Evolutionary conservation across 2,113 vertebrate species (phyloP).

Genomic region (Heloderma charlesbogerti): DNA sequence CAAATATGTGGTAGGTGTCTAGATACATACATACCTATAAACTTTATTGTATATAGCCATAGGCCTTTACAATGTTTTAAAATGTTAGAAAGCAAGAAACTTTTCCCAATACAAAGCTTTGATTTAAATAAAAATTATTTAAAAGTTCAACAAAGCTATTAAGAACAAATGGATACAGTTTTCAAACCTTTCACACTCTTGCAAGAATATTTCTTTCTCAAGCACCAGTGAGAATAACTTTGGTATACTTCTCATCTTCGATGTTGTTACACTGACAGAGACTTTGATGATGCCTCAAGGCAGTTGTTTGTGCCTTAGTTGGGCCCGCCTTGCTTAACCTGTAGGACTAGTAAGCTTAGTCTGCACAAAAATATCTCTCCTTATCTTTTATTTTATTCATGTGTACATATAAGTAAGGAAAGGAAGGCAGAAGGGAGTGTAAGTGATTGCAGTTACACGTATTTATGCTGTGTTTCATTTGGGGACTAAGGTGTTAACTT

Average conservation of each 20-base stretch:
- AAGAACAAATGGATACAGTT: neutral
- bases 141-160: no score
- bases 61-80: no score
- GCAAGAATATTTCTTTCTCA: neutral
- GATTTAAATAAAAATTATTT: no score
- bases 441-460: neutral
- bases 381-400: neutral
- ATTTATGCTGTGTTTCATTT: neutral
- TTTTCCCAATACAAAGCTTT: no score
- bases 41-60: no score
- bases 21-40: neutral
- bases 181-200: neutral
- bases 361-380: no score
- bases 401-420: neutral
- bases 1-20: conserved; percentile 89
- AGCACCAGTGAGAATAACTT: accelerated
- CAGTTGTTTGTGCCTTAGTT: neutral
- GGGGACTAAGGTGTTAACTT: neutral
- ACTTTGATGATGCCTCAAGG: no score
- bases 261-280: neutral
- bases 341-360: neutral
- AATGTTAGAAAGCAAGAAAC: no score
- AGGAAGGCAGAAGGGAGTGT: neutral
- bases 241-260: neutral
- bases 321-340: neutral